Base-by-base conservation (phyloP, 2,797 vertebrate species). In the Steatocranus sp. region DNA sequence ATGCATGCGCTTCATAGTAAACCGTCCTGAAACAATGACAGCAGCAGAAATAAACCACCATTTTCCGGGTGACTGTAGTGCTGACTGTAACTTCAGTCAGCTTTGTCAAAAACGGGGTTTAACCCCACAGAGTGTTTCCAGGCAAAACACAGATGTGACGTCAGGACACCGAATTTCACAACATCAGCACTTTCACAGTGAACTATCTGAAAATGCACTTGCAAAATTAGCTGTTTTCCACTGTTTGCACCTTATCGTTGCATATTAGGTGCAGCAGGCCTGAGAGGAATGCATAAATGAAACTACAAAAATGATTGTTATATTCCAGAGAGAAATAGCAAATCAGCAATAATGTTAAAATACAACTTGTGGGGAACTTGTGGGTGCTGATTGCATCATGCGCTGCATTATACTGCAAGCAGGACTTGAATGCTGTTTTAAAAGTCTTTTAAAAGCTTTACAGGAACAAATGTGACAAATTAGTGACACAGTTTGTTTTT, bases 121-220 rank as follows among this genome's bases (percentile, higher is more conserved):
- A 90, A 93, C 89, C 89, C 83, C 75, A 38, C 80, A 81, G 17
- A 83, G 32, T 32, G 83, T 93, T 93, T 93, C 92, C 91, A 88
- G 79, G 82, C 82, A 89, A 81, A 87, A 86, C 84, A 80, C 9
- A 74, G 23, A 51, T 32, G 81, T 91, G 88, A 91, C 82, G 84
- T 92, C 84, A 87, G 88, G 25, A 53, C 49, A 12, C n/a, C 0
- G 27, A 82, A 87, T 82, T 15, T 78, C 12, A 20, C 15, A 53
- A 2, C 78, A 82, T 92, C 91, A 90, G 89, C 91, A 79, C 77
- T 90, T 91, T 82, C 81, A 86, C 3, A 66, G 30, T 15, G 11
- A 74, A 80, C 36, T 25, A 38, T 54, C 43, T 74, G 70, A 83
- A 53, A 78, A 63, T 30, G 49, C 46, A 8, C 8, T 7, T 17